A percentile compares a stretch with the other conserved stretches of the same genome.
Conservation (phyloP, 2,113 vertebrate species). For the Poeciliopsis retropinna region DNA sequence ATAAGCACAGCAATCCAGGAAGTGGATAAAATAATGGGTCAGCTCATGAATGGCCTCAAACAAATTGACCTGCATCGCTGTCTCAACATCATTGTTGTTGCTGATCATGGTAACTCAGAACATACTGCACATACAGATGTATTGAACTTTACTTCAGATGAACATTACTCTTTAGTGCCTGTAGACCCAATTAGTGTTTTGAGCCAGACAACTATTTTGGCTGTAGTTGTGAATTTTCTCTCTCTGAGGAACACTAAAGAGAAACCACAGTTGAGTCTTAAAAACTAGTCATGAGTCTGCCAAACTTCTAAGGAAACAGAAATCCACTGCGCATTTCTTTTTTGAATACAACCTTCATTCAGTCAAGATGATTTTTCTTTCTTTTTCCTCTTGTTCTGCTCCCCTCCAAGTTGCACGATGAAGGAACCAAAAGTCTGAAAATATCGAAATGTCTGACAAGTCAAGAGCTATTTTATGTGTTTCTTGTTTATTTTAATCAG, state of each 20-base stretch:
- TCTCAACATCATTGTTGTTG: constrained; percentile 79
- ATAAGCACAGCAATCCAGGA: constrained; percentile 68
- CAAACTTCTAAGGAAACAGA: too few relatives aligned
- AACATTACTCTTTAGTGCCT: too few relatives aligned
- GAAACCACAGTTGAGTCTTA: not conserved
- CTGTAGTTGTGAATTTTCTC: not conserved
- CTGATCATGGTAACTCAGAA: constrained; percentile 78
- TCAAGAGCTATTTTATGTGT: too few relatives aligned
- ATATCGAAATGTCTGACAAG: too few relatives aligned
- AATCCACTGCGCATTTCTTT: too few relatives aligned
- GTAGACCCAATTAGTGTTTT: not conserved
- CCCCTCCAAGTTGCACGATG: too few relatives aligned
- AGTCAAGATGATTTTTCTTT: too few relatives aligned
- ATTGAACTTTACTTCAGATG: not conserved
- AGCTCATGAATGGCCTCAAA: constrained; percentile 83
- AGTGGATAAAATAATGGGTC: constrained; percentile 75
- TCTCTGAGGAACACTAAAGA: not conserved
- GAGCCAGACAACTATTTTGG: not conserved
- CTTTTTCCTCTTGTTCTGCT: too few relatives aligned
- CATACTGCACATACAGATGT: not conserved
- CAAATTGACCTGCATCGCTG: constrained; percentile 78
- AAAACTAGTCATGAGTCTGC: not conserved
- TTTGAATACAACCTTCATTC: too few relatives aligned
- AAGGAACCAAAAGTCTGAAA: too few relatives aligned
- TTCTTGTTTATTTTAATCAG: too few relatives aligned